These are phyloP conservation scores for Lepus townsendii DNA, from an alignment of 2,797 vertebrate species.

Conservation along the genomic window DNA sequence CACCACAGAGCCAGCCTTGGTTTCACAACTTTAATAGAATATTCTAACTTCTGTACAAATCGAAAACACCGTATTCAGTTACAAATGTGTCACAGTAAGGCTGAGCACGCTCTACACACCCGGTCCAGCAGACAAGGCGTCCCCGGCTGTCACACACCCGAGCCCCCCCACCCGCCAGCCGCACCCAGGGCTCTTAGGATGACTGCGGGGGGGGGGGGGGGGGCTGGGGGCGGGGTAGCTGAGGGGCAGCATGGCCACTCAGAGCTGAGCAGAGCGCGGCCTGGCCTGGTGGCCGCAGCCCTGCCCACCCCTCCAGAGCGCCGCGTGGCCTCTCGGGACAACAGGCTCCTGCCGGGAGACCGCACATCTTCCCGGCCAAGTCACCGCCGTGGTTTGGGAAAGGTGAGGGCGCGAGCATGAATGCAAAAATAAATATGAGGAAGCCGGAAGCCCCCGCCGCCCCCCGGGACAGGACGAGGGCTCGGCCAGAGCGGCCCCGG, in stretches of 20 bases:
- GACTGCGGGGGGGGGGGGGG: not conserved
- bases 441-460: not conserved
- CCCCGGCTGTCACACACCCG: conserved; percentile 80
- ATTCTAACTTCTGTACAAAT: conserved; percentile 99
- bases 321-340: conserved; percentile 54
- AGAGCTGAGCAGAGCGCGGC: conserved; percentile 61
- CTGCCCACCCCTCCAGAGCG: conserved; percentile 65
- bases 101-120: conserved; percentile 92
- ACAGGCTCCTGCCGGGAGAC: too few species aligned
- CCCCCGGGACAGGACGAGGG: too few species aligned
- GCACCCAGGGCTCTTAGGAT: conserved; percentile 80
- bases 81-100: conserved; percentile 96
- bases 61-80: conserved; percentile 95
- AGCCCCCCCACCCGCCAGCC: conserved; percentile 76
- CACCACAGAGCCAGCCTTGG: conserved; percentile 73
- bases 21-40: conserved; percentile 99
- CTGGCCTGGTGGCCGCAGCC: conserved; percentile 66
- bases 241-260: conserved; percentile 79
- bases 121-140: conserved; percentile 86
- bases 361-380: not conserved
- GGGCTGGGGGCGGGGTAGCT: conserved; percentile 75
- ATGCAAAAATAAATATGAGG: conserved; percentile 89
- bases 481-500: fast-evolving
- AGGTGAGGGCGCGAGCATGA: conserved; percentile 84
- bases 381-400: conserved; percentile 77